Evolutionary conservation across 2,113 vertebrate species (phyloP), one percentile per base, ranked within the genome.

Genomic region (Carassius carassius): DNA sequence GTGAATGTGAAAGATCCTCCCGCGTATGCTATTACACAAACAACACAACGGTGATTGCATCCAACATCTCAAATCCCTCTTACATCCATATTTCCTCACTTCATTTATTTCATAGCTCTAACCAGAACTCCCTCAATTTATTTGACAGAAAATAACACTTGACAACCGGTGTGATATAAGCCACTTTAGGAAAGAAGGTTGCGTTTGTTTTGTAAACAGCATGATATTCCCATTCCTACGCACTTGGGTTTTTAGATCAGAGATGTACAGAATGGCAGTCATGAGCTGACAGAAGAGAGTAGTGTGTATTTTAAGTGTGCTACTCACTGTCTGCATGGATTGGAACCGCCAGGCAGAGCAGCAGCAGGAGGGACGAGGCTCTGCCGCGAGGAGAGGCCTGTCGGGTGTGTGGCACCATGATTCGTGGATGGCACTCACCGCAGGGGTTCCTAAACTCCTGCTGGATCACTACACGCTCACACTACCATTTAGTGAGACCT

Each of bases 321-420:
- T 90, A 96, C 96, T 97, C 92, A 97, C 96, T 95, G 89, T 96
- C 96, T 0, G 95, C 92, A 63, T 91, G 91, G 60, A 93, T 93
- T 60, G 87, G 92, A 90, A 92, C 90, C 86, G 93, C 91, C 89
- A 95, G 91, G 85, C 91, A 93, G 91, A 92, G 92, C 87, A 96
- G 92, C 89, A 95, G 92, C 91, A 95, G 90, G 87, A 93, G 88
- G 63, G 93, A 86, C 88, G 91, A 87, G 88, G 84, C 88, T 23
- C 82, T 86, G 89, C 69, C 74, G 32, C 90, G 78, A 85, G 86
- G 82, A 16, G 84, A 85, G 63, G 86, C 76, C 79, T 62, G 74
- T 85, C 81, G 88, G 75, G 91, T 91, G 89, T 90, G 90, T 87
- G 93, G 93, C 93, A 95, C 94, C 96, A 97, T 97, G 92, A 91